Base-by-base conservation (phyloP, 2,797 vertebrate genomes). In the Phalloptychus januarius region DNA sequence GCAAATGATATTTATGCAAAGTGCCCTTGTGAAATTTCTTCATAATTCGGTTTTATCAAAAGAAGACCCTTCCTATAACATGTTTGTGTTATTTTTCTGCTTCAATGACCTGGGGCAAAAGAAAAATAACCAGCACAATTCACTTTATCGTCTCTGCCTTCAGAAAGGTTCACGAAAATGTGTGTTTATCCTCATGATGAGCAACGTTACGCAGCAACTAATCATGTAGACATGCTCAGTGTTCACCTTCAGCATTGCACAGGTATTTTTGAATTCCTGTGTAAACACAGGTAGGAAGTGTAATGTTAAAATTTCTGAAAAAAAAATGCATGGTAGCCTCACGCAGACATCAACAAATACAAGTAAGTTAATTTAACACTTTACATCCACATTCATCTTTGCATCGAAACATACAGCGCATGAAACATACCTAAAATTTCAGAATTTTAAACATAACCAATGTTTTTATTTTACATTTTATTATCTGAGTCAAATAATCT, bases 71-170 rank as follows among this genome's bases (percentile, higher is more conserved):
- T 18, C 23, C 71, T 69, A 25, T 65, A 36, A 74, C 46, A 10
- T 42, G 38, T 82, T 54, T 73, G 31, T 28, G 52, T 77, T 38
- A 69, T 44, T 81, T 45, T 79, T 72, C 46, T 46, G 69, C 70
- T 83, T 87, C 46, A 52, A 72, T 79, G 72, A 80, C 86, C 69
- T 1, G 3, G 77, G 76, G 76, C 73, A 76, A 75, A 45, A 74
- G 74, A 78, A 61, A 82, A 13, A 7, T 70, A 44, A 61, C 72
- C 85, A 67, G 31, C 56, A 81, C 61, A 67, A 65, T 74, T 72
- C 11, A 0, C 45, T 48, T 69, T 36, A 74, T 61, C 58, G 10
- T 31, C 46, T 13, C 16, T 71, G 40, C 13, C 16, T 50, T 44
- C 81, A 36, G 10, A 69, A 54, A 28, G 46, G 72, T 38, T 36